Base-by-base conservation (phyloP, 2,797 vertebrate species). In the Lacerta agilis region DNA sequence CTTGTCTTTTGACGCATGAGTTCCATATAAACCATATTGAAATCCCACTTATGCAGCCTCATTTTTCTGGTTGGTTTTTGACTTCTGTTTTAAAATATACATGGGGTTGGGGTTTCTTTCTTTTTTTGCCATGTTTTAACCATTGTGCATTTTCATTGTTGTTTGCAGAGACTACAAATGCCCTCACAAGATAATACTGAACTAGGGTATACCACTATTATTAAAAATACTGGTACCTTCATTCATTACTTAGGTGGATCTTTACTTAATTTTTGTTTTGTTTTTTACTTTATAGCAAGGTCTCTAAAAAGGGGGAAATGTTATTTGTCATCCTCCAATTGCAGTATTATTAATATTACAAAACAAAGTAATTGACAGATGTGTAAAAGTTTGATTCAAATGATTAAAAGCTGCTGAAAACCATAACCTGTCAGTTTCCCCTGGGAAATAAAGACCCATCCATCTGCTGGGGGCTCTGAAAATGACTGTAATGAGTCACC, bases 361-460 rank as follows among this genome's bases (percentile, higher is more conserved):
- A 61, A 96, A 91, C 89, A 92, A 61, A 82, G 77, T 96, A 96
- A 96, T 94, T 96, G 94, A 94, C 94, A 96, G 94, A 95, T 95
- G 91, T 95, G 87, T 92, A 3, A 92, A 95, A 92, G 91, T 96
- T 95, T 95, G 95, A 85, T 90, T 94, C 93, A 95, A 95, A 96
- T 95, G 91, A 96, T 96, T 95, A 96, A 96, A 97, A 95, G 88
- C 91, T 95, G 90, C 90, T 92, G 84, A 90, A 92, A 95, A 95
- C 93, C 92, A 89, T 94, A 96, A 96, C 93, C 92, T 96, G 91
- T 87, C 94, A 95, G 33, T 93, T 90, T 94, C 95, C 84, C 85
- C 88, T 81, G 58, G 80, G 92, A 97, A 97, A 95, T 71, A 95
- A 95, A 95, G 92, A 93, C 92, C 90, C 89, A 94, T 92, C 94